These are phyloP conservation scores for Penaeus vannamei DNA, from an alignment of 1,140 invertebrate species.

Conservation along the genomic window DNA sequence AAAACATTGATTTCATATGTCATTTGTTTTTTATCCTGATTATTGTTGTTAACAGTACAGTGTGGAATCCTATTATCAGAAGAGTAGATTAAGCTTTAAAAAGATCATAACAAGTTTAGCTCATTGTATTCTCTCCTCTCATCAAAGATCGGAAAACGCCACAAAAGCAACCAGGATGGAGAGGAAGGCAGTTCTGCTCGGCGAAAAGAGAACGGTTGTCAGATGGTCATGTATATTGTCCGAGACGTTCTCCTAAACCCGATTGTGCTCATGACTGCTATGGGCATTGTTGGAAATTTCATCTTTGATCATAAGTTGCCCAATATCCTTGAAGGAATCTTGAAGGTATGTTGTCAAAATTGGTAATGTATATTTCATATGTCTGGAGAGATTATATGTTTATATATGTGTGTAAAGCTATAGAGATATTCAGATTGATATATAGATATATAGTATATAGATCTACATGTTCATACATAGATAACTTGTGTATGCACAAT, in stretches of 20 bases:
- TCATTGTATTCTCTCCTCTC: neutral
- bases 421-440: no score
- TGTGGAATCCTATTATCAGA: no score
- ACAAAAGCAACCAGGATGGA: neutral
- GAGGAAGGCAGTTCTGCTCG: neutral
- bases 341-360: slow-evolving; percentile 77
- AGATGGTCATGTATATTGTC: slow-evolving; percentile 66
- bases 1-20: no score
- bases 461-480: no score
- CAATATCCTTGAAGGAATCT: slow-evolving; percentile 80
- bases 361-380: neutral
- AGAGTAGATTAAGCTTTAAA: no score
- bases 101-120: no score
- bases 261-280: slow-evolving; percentile 91
- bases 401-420: neutral
- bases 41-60: no score
- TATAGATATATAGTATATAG: no score
- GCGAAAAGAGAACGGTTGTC: slow-evolving; percentile 2
- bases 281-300: slow-evolving; percentile 90
- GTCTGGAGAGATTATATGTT: neutral
- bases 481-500: no score
- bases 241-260: slow-evolving; percentile 90
- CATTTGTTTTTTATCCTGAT: no score
- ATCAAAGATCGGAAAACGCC: slow-evolving; percentile 56
- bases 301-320: slow-evolving; percentile 85